phyloP scores from a whole-genome alignment of 2,113 vertebrate genomes.

The Dascyllus trimaculatus region DNA sequence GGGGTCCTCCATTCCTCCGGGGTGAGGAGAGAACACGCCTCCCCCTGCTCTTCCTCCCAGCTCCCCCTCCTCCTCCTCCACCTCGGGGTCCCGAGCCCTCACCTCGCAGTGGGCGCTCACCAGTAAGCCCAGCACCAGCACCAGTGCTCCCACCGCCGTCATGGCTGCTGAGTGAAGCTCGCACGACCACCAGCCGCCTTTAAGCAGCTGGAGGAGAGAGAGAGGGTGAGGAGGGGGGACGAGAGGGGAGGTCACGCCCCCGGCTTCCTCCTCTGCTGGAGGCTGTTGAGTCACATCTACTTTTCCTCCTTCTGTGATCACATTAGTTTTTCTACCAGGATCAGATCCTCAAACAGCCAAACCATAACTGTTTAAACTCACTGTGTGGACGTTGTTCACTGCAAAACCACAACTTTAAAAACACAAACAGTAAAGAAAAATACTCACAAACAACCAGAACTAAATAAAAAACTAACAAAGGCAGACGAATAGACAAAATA shows the following conservation, averaged over 20 bases:
- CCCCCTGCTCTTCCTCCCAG: constrained; percentile 8
- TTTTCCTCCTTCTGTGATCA: too few relatives aligned
- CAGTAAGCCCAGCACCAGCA: constrained; percentile 78
- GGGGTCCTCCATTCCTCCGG: neutral
- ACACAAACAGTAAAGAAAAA: too few relatives aligned
- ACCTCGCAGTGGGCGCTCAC: constrained; percentile 76
- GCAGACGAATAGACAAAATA: too few relatives aligned
- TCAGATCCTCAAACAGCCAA: too few relatives aligned
- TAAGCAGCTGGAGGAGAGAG: constrained; percentile 38
- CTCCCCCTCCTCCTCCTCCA: constrained; percentile 70
- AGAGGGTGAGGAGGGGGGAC: neutral
- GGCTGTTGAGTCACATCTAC: neutral
- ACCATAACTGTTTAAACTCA: too few relatives aligned
- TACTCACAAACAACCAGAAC: too few relatives aligned
- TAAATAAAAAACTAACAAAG: too few relatives aligned
- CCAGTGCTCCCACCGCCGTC: constrained; percentile 58
- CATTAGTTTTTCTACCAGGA: too few relatives aligned
- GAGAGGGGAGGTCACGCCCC: constrained; percentile 28
- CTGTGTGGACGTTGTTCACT: too few relatives aligned
- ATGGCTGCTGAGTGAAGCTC: constrained; percentile 60
- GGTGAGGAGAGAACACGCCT: neutral
- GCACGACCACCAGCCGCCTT: constrained; percentile 34
- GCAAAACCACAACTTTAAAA: too few relatives aligned
- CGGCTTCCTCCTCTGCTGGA: constrained; percentile 40
- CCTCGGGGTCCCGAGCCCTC: constrained; percentile 75